A percentile compares a stretch with the other conserved stretches of the same genome.
phyloP scores from a whole-genome alignment of 2,888 invertebrate species.

The Micropterix aruncella region DNA sequence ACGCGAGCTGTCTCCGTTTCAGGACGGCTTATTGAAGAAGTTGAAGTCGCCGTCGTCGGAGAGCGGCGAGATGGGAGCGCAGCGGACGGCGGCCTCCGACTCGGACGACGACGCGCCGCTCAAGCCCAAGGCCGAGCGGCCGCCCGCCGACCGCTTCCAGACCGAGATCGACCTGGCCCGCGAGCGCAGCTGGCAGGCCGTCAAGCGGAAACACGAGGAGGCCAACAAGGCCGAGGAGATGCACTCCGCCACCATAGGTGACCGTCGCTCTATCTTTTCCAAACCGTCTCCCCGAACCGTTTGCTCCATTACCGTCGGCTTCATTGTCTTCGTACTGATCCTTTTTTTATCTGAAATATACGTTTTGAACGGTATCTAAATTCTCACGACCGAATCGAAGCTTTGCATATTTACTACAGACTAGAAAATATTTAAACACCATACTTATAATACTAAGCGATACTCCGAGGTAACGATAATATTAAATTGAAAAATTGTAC shows the following conservation, averaged over 20 bases:
- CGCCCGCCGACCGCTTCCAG: slow-evolving; percentile 29
- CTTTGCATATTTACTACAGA: too few relatives aligned
- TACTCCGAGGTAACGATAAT: too few relatives aligned
- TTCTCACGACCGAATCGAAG: too few relatives aligned
- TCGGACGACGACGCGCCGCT: slow-evolving; percentile 34
- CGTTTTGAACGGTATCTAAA: too few relatives aligned
- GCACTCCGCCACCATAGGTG: slow-evolving; percentile 31
- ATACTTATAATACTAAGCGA: too few relatives aligned
- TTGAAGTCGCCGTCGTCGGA: slow-evolving; percentile 26
- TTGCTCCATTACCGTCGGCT: too few relatives aligned
- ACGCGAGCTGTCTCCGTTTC: too few relatives aligned
- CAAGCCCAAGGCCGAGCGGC: slow-evolving; percentile 21
- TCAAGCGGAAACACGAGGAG: slow-evolving; percentile 38
- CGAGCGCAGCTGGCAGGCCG: slow-evolving; percentile 40
- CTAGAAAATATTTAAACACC: too few relatives aligned
- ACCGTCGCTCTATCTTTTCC: slow-evolving; percentile 3
- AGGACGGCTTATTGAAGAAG: slow-evolving; percentile 35
- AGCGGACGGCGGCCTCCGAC: slow-evolving; percentile 26
- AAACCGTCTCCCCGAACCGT: too few relatives aligned
- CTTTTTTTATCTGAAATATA: too few relatives aligned
- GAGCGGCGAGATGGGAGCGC: slow-evolving; percentile 26
- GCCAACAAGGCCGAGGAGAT: slow-evolving; percentile 35
- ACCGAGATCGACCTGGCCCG: slow-evolving; percentile 38
- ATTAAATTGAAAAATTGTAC: too few relatives aligned
- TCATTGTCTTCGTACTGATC: too few relatives aligned